Conservation (phyloP, 2,888 invertebrate species). For the Fragum fragum region DNA sequence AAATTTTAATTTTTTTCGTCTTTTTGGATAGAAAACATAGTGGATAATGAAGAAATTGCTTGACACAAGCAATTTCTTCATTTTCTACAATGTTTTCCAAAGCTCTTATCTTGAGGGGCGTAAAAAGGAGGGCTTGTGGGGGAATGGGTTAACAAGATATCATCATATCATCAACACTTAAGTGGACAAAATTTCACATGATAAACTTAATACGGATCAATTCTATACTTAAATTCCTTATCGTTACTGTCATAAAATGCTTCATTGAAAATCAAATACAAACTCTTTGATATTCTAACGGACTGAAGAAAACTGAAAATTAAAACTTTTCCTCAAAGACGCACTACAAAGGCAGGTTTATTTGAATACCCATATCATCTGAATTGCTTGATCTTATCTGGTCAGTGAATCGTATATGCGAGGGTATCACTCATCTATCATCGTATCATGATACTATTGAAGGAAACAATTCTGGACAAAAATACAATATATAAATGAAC, state of each 20-base stretch:
- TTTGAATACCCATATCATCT: not conserved
- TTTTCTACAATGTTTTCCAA: too few species aligned
- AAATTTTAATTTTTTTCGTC: too few species aligned
- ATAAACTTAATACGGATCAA: slow-evolving; percentile 23
- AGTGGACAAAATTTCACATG: slow-evolving; percentile 26
- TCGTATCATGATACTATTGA: slow-evolving; percentile 14
- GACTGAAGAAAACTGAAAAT: slow-evolving; percentile 29
- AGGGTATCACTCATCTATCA: slow-evolving; percentile 13
- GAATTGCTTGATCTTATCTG: slow-evolving; percentile 17
- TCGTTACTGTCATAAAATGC: slow-evolving; percentile 11
- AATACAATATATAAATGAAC: too few species aligned
- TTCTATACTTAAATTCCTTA: slow-evolving; percentile 12
- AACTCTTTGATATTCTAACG: slow-evolving; percentile 24
- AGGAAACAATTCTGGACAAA: not conserved
- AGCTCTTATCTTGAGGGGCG: too few species aligned
- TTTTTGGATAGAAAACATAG: too few species aligned
- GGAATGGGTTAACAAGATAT: too few species aligned
- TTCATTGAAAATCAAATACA: not conserved
- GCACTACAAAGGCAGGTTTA: slow-evolving; percentile 16
- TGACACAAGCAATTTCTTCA: too few species aligned
- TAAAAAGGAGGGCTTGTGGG: too few species aligned
- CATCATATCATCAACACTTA: not conserved
- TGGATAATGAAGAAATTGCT: too few species aligned
- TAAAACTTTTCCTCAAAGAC: slow-evolving; percentile 22
- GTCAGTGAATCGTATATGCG: slow-evolving; percentile 22